Conservation (phyloP, 1,140 invertebrate genomes). For the Oryctes rhinoceros region DNA sequence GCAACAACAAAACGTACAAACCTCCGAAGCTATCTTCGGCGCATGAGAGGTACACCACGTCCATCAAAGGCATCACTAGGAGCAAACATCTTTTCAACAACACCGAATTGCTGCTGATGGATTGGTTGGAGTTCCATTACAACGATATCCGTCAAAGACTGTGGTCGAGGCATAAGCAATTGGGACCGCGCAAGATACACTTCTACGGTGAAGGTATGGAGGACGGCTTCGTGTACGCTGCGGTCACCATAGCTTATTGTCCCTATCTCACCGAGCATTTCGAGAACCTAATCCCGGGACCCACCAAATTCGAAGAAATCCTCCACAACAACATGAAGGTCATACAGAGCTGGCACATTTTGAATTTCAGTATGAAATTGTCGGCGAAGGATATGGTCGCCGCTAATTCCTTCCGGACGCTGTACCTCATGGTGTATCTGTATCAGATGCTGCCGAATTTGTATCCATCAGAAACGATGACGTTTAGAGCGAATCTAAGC, state of each 20-base stretch:
- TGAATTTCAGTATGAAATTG: slow-evolving; percentile 60
- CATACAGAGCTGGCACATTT: slow-evolving; percentile 57
- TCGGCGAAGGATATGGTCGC: slow-evolving; percentile 55
- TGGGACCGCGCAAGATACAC: background rate
- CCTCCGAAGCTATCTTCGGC: background rate
- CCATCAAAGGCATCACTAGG: background rate
- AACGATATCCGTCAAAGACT: background rate
- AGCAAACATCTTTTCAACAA: slow-evolving; percentile 7
- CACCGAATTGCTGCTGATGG: slow-evolving; percentile 22
- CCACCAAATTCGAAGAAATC: slow-evolving; percentile 54
- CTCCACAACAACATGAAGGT: slow-evolving; percentile 61
- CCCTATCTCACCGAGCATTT: slow-evolving; percentile 58
- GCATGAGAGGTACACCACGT: background rate
- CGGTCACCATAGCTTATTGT: slow-evolving; percentile 59
- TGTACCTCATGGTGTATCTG: slow-evolving; percentile 60
- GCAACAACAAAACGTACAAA: background rate
- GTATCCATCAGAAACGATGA: slow-evolving; percentile 51
- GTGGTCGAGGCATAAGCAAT: background rate
- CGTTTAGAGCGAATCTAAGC: slow-evolving; percentile 50
- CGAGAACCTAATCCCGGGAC: slow-evolving; percentile 54
- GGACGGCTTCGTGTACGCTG: slow-evolving; percentile 59
- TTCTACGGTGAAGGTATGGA: slow-evolving; percentile 47
- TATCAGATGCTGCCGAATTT: slow-evolving; percentile 59
- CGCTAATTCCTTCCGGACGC: slow-evolving; percentile 58
- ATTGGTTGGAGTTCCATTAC: slow-evolving; percentile 37